These are phyloP conservation scores for Amniataba percoides DNA, from an alignment of 2,797 vertebrate species.

Conservation along the genomic window DNA sequence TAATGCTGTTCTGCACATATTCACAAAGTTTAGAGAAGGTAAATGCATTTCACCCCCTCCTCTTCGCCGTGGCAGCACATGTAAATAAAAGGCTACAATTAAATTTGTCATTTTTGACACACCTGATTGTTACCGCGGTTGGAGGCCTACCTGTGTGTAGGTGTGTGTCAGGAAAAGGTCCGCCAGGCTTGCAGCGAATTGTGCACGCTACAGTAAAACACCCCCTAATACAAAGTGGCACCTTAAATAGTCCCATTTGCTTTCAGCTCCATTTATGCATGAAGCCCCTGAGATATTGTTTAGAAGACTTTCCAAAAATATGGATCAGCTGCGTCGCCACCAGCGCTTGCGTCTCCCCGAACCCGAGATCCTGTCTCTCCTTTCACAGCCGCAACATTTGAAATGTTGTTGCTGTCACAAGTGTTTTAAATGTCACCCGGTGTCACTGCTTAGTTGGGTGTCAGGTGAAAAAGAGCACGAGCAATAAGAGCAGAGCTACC, in stretches of 20 bases:
- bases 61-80: not conserved
- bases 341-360: slow-evolving; percentile 19
- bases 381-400: slow-evolving; percentile 37
- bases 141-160: slow-evolving; percentile 49
- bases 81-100: slow-evolving; percentile 49
- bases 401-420: slow-evolving; percentile 60
- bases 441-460: slow-evolving; percentile 54
- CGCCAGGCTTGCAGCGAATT: slow-evolving; percentile 3
- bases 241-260: slow-evolving; percentile 52
- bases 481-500: slow-evolving; percentile 51
- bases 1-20: slow-evolving; percentile 6
- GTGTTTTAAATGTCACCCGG: slow-evolving; percentile 72
- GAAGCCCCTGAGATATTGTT: slow-evolving; percentile 48
- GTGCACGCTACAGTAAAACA: slow-evolving; percentile 16
- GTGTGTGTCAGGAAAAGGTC: slow-evolving; percentile 39
- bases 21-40: slow-evolving; percentile 26
- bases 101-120: slow-evolving; percentile 50
- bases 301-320: slow-evolving; percentile 52
- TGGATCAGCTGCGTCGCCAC: slow-evolving; percentile 19
- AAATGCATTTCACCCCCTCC: slow-evolving; percentile 9
- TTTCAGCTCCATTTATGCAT: slow-evolving; percentile 39
- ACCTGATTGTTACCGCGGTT: slow-evolving; percentile 28
- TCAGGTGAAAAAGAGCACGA: slow-evolving; percentile 37
- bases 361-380: not conserved
- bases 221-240: slow-evolving; percentile 50